Conservation (phyloP, 2,113 vertebrate species). For the Vicugna pacos region DNA sequence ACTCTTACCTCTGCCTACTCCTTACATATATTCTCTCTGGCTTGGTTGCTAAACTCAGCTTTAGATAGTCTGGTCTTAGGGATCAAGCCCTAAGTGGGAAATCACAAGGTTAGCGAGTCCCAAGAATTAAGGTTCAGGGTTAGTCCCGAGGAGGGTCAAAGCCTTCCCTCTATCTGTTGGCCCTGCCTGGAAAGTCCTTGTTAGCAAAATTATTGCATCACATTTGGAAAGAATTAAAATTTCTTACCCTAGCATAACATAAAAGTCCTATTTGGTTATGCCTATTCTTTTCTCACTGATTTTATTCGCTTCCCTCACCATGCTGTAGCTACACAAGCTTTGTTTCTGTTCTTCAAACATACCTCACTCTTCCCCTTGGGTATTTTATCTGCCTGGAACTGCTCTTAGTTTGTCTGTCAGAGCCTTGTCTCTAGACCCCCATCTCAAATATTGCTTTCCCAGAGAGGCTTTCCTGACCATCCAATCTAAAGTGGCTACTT, state of each 20-base stretch:
- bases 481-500: not conserved
- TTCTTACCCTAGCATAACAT: not conserved
- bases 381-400: not conserved
- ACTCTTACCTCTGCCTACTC: not conserved
- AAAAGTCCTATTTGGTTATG: not conserved
- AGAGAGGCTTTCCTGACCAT: not conserved
- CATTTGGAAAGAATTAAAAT: not conserved
- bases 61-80: not conserved
- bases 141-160: not conserved
- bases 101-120: not conserved
- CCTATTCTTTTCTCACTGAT: not conserved
- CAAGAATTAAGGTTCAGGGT: not conserved
- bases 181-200: not conserved
- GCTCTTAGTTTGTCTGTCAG: not conserved
- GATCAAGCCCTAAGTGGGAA: not conserved
- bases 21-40: not conserved
- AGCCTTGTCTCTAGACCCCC: not conserved
- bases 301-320: not conserved
- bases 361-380: not conserved
- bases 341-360: not conserved
- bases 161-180: not conserved
- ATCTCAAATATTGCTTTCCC: not conserved
- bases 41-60: not conserved
- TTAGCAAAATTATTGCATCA: not conserved
- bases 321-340: not conserved